These are phyloP conservation scores for Myotis pilosus DNA, from an alignment of 2,797 vertebrate species.

Conservation along the genomic window DNA sequence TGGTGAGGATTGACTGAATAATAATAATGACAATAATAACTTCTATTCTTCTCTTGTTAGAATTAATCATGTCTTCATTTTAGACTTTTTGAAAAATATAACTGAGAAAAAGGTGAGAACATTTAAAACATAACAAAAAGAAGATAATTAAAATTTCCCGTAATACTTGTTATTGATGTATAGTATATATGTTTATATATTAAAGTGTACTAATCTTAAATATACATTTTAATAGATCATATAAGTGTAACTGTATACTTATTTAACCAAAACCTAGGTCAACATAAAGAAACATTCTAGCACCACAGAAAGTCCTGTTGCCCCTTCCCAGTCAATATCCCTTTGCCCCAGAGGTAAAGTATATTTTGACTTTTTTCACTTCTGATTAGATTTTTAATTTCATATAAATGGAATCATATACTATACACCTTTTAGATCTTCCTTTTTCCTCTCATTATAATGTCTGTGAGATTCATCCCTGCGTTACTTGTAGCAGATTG, in stretches of 20 bases:
- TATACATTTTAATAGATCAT: background rate
- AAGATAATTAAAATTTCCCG: background rate
- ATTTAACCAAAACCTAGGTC: background rate
- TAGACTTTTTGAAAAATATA: constrained; percentile 12
- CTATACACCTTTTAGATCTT: background rate
- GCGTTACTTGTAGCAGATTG: background rate
- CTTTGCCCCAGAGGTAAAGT: background rate
- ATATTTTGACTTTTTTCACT: constrained; percentile 2
- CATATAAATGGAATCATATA: background rate
- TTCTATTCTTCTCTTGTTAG: background rate
- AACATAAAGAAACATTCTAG: background rate
- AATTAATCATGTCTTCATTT: constrained; percentile 28
- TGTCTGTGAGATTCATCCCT: background rate
- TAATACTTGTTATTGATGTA: background rate
- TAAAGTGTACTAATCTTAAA: background rate
- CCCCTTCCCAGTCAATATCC: background rate
- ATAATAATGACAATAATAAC: background rate
- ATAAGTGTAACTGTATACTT: background rate
- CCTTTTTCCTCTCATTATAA: background rate
- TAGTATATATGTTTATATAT: background rate
- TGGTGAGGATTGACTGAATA: no score
- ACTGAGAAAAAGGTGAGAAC: background rate
- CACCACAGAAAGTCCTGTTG: background rate
- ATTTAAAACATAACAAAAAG: constrained; percentile 33
- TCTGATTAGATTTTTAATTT: constrained; percentile 25